Conservation (phyloP, 2,888 invertebrate species). For the Trachelus stipa region DNA sequence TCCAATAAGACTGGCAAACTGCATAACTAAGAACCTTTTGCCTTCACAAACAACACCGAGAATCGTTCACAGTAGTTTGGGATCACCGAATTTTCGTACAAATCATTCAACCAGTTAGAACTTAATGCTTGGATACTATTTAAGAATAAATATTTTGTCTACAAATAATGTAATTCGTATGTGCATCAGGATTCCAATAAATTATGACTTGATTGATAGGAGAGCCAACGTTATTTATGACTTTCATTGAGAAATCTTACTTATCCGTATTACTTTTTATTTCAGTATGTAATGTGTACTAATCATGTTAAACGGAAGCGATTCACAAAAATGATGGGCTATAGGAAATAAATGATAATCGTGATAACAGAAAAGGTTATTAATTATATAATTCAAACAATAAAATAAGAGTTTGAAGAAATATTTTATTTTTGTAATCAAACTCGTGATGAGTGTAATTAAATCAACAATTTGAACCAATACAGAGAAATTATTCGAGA, state of each 20-base stretch:
- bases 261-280: neutral
- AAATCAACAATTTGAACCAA: neutral
- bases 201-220: neutral
- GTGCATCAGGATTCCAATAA: neutral
- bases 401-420: neutral
- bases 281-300: neutral
- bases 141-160: neutral
- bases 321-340: neutral
- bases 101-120: conserved; percentile 10
- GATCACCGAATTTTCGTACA: conserved; percentile 10
- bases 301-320: neutral
- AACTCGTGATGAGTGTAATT: neutral
- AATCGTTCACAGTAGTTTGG: conserved; percentile 11
- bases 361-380: neutral
- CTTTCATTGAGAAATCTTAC: neutral
- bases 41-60: conserved; percentile 11
- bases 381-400: neutral
- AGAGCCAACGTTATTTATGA: neutral
- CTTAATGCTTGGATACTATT: neutral
- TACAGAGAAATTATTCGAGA: neutral
- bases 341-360: neutral
- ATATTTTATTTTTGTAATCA: neutral
- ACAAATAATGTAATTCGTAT: neutral
- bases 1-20: neutral
- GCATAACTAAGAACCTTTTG: neutral